Percentiles rank a stretch among this genome's conserved stretches.
Evolutionary conservation across 1,140 invertebrate genomes (phyloP).

Genomic region (Archivesica marissinica): DNA sequence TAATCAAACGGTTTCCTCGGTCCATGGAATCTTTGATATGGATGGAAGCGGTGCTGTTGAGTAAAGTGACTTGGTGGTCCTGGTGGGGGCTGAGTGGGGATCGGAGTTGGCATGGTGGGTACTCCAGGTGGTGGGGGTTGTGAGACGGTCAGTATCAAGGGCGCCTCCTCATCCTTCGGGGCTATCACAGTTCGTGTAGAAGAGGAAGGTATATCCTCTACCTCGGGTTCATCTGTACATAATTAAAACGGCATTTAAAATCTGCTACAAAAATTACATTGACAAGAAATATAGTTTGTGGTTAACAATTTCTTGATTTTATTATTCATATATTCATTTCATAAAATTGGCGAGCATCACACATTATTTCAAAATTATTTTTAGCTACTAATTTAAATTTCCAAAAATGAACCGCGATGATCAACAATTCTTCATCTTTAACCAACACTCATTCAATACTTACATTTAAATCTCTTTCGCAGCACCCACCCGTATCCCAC

Average conservation of each 20-base stretch:
- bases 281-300: too few species aligned
- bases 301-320: too few species aligned
- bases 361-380: too few species aligned
- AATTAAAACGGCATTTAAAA: not conserved
- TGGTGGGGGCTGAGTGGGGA: not conserved
- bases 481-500: too few species aligned
- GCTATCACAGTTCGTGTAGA: conserved; percentile 58
- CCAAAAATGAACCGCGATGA: too few species aligned
- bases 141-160: not conserved
- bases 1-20: conserved; percentile 58
- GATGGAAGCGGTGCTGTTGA: conserved; percentile 50
- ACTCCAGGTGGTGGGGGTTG: conserved; percentile 14
- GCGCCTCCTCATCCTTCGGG: conserved; percentile 50
- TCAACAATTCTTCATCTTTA: too few species aligned
- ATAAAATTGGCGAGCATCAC: too few species aligned
- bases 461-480: too few species aligned
- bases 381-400: too few species aligned
- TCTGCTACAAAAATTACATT: not conserved
- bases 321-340: too few species aligned
- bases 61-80: not conserved
- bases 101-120: not conserved
- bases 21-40: conserved; percentile 53
- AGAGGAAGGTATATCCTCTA: conserved; percentile 20
- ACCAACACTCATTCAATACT: too few species aligned
- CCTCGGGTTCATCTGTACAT: conserved; percentile 42